Conservation (phyloP, 2,888 invertebrate genomes). For the Empis stercorea region DNA sequence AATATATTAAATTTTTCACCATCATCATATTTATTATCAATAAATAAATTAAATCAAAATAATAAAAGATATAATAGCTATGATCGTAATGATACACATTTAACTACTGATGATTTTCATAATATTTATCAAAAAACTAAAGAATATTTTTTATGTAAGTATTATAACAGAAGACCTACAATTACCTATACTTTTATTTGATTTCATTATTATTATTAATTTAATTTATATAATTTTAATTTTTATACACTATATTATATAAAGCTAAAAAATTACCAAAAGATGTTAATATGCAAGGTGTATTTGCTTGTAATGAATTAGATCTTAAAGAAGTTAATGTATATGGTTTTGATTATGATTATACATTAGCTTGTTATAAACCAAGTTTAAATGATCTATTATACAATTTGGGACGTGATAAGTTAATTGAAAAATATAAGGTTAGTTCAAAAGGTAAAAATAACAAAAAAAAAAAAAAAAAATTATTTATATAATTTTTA, state of each 20-base stretch:
- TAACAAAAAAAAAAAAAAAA: background rate
- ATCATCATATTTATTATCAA: too few relatives aligned
- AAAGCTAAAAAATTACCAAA: slow-evolving; percentile 75
- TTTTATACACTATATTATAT: too few relatives aligned
- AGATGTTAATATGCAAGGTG: slow-evolving; percentile 74
- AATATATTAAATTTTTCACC: too few relatives aligned
- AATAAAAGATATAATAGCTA: too few relatives aligned
- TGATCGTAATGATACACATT: background rate
- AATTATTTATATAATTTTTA: background rate
- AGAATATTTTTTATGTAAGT: slow-evolving; percentile 40
- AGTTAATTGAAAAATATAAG: slow-evolving; percentile 76
- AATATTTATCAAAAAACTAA: slow-evolving; percentile 53
- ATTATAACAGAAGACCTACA: background rate
- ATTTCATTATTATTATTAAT: background rate
- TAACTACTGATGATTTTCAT: slow-evolving; percentile 25
- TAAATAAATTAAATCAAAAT: too few relatives aligned
- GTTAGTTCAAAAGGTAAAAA: too few relatives aligned
- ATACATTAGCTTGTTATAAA: slow-evolving; percentile 91
- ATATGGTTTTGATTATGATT: slow-evolving; percentile 98
- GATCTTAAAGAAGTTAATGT: slow-evolving; percentile 83
- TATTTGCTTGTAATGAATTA: slow-evolving; percentile 94
- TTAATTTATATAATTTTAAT: slow-evolving; percentile 14
- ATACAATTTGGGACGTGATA: slow-evolving; percentile 79
- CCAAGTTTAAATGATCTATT: slow-evolving; percentile 76
- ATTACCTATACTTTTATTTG: too few relatives aligned